Base-by-base conservation (phyloP, 2,888 invertebrate species). In the Molanna angustata region DNA sequence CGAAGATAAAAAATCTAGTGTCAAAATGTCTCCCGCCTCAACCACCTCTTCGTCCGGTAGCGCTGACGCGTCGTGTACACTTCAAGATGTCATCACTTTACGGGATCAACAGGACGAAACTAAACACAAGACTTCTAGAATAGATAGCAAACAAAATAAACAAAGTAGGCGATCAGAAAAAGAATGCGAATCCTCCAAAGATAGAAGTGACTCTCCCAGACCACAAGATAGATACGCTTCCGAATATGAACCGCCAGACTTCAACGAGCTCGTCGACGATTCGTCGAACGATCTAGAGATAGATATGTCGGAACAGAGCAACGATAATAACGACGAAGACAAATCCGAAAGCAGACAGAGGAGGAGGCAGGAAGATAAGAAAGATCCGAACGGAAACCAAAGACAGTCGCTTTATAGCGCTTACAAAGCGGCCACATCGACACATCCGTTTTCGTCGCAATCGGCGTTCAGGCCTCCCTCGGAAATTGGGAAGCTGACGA, bases 391-490 rank as follows among this genome's bases (percentile, higher is more conserved):
- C 61, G 71, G 71, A 64, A 56, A 48, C 19, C 49, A 52, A 18
- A 76, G 79, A 60, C 79, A 78, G 62, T 82, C 79, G 31, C 65
- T 73, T 55, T 82, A 80, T 61, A 77, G 73, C 58, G 74, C 76
- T 41, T 80, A 80, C 59, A 76, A 78, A 61, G 76, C 77, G 4
- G 75, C 79, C 7, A 78, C 80, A 3, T 72, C 78, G 47, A 69
- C 80, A 43, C 68, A 80, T 37, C 82, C 85, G n/a, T 88, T 86
- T 65, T 85, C 87, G 2, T 82, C 85, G 19, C 83, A 85, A 45
- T 90, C 90, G 0, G 90, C 90, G 1, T 90, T 91, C 66, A 84
- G 89, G 64, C 90, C 89, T 7, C 89, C 85, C 2, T 77, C 80
- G 13, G 85, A 86, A 62, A 81, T 83, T 21, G 69, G 75, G 52